These are phyloP conservation scores for Cercopithecus mona DNA, from an alignment of 2,113 vertebrate genomes.

Conservation along the genomic window DNA sequence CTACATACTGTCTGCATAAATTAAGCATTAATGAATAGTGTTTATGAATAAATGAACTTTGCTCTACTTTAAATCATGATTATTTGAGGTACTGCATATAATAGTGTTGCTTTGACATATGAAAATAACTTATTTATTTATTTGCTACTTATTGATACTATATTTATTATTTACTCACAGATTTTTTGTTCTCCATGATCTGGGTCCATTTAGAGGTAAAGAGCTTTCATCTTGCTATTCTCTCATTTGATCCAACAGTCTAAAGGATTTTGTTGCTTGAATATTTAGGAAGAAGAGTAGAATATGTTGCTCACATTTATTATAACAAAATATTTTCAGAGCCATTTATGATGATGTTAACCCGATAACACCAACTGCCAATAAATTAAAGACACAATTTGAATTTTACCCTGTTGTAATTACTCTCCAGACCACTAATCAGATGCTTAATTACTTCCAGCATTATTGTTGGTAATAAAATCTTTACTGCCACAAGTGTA, in stretches of 20 bases:
- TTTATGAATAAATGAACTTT: not conserved
- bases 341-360: not conserved
- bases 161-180: not conserved
- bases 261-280: not conserved
- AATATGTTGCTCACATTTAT: not conserved
- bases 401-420: not conserved
- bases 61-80: not conserved
- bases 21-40: not conserved
- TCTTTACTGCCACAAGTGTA: not conserved
- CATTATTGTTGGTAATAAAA: constrained; percentile 4
- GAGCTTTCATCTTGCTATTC: not conserved
- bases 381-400: constrained; percentile 29
- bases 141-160: not conserved
- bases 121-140: not conserved
- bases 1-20: not conserved
- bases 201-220: not conserved
- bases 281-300: not conserved
- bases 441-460: not conserved
- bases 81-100: not conserved
- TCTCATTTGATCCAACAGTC: not conserved
- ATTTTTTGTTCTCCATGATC: not conserved
- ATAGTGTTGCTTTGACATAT: not conserved
- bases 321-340: constrained; percentile 31
- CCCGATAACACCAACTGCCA: not conserved
- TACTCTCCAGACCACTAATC: not conserved